phyloP scores from a whole-genome alignment of 2,888 invertebrate species.

The Volucella bombylans region DNA sequence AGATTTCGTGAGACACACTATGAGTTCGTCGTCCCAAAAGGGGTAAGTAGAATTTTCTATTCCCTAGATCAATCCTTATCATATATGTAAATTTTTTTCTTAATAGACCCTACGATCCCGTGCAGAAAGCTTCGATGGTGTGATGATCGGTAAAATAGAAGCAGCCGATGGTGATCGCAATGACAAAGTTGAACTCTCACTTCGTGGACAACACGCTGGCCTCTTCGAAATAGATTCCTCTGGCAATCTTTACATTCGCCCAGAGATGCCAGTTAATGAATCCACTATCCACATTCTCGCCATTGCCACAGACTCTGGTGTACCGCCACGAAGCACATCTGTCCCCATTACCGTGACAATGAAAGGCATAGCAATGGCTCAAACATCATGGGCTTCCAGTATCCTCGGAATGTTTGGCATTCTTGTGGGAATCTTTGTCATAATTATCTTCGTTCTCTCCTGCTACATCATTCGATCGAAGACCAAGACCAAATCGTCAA shows the following conservation, averaged over 20 bases:
- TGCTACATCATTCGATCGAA: conserved; percentile 89
- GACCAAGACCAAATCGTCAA: conserved; percentile 78
- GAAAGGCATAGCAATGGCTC: conserved; percentile 82
- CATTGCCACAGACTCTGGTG: conserved; percentile 92
- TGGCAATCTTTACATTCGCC: conserved; percentile 86
- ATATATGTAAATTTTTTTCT: conserved; percentile 74
- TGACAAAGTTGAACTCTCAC: conserved; percentile 88
- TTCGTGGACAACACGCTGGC: conserved; percentile 87
- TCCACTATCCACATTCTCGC: conserved; percentile 90
- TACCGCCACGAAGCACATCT: conserved; percentile 89
- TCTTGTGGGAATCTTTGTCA: conserved; percentile 88
- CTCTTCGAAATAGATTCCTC: conserved; percentile 80
- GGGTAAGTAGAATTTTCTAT: conserved; percentile 76
- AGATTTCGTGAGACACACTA: conserved; percentile 93
- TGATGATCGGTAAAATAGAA: conserved; percentile 87
- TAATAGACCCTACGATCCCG: conserved; percentile 78
- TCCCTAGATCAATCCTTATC: neutral
- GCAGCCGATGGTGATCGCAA: conserved; percentile 94
- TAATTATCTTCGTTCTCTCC: conserved; percentile 89
- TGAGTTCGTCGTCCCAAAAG: conserved; percentile 86
- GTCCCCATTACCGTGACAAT: conserved; percentile 88
- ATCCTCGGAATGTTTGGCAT: conserved; percentile 86
- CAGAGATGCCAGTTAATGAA: conserved; percentile 82
- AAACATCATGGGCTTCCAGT: conserved; percentile 83
- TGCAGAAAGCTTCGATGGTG: conserved; percentile 80